phyloP scores from a whole-genome alignment of 2,797 vertebrate genomes.

The Semotilus atromaculatus region DNA sequence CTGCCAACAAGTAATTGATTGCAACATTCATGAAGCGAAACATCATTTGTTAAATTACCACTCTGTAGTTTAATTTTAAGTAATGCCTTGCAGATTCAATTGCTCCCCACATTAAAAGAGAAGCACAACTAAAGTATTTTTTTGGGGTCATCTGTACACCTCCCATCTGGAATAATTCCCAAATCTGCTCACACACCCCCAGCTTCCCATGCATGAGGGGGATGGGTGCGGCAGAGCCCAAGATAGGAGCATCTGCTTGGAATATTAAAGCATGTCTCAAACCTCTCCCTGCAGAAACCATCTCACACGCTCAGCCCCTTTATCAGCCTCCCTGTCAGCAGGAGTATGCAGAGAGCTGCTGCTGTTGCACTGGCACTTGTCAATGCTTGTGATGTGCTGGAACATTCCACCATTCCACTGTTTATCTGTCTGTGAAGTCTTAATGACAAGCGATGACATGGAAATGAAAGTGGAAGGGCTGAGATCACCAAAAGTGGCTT shows the following conservation, averaged over 20 bases:
- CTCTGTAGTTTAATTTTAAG: background rate
- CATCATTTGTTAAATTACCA: slow-evolving; percentile 5
- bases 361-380: slow-evolving; percentile 41
- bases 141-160: background rate
- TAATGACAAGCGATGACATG: slow-evolving; percentile 22
- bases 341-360: slow-evolving; percentile 15
- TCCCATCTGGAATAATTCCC: slow-evolving; percentile 61
- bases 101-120: background rate
- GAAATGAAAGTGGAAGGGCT: slow-evolving; percentile 28
- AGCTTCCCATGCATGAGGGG: slow-evolving; percentile 46
- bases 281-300: slow-evolving; percentile 13
- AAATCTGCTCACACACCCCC: slow-evolving; percentile 65
- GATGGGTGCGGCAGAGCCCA: slow-evolving; percentile 43
- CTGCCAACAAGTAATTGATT: background rate
- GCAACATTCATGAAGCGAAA: background rate
- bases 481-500: slow-evolving; percentile 2
- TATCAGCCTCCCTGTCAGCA: slow-evolving; percentile 3
- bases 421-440: slow-evolving; percentile 2
- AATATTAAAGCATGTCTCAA: slow-evolving; percentile 63
- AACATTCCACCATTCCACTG: slow-evolving; percentile 25
- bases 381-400: slow-evolving; percentile 14
- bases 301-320: slow-evolving; percentile 10
- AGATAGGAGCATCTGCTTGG: slow-evolving; percentile 57
- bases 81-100: background rate
- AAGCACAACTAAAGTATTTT: background rate